Percentiles rank a stretch among this genome's conserved stretches.
Evolutionary conservation across 1,140 invertebrate genomes (phyloP).

Genomic region (Drosophila carrolli): DNA sequence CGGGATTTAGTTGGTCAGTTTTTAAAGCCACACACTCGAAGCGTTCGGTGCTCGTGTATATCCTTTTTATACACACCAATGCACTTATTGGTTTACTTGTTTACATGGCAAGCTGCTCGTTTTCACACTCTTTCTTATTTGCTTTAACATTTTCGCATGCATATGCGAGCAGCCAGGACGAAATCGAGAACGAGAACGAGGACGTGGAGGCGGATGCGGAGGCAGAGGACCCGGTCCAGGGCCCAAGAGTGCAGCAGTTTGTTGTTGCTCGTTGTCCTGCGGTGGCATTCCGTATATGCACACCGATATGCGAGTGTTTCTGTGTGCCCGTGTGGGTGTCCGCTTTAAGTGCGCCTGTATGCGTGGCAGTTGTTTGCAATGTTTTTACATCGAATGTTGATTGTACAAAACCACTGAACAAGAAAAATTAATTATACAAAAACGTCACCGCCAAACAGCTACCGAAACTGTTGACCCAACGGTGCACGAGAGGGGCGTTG

Average conservation of each 20-base stretch:
- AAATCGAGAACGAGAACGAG: conserved; percentile 23
- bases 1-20: conserved; percentile 63
- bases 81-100: conserved; percentile 82
- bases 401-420: conserved; percentile 84
- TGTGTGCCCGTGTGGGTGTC: conserved; percentile 34
- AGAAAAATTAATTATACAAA: conserved; percentile 84
- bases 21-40: conserved; percentile 59
- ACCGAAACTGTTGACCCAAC: conserved; percentile 76
- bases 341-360: conserved; percentile 72
- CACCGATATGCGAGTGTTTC: conserved; percentile 2
- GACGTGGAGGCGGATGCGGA: conserved; percentile 12
- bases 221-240: conserved; percentile 17
- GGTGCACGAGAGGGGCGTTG: conserved; percentile 3
- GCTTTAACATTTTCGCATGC: conserved; percentile 82
- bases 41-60: conserved; percentile 29
- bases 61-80: conserved; percentile 51
- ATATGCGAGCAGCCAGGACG: conserved; percentile 71
- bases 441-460: conserved; percentile 81
- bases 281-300: conserved; percentile 50
- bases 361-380: conserved; percentile 76
- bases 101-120: conserved; percentile 82
- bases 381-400: conserved; percentile 81
- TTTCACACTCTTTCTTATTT: conserved; percentile 83
- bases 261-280: conserved; percentile 67
- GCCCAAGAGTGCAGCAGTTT: conserved; percentile 46